phyloP scores from a whole-genome alignment of 2,113 vertebrate species.

The Oncorhynchus nerka region DNA sequence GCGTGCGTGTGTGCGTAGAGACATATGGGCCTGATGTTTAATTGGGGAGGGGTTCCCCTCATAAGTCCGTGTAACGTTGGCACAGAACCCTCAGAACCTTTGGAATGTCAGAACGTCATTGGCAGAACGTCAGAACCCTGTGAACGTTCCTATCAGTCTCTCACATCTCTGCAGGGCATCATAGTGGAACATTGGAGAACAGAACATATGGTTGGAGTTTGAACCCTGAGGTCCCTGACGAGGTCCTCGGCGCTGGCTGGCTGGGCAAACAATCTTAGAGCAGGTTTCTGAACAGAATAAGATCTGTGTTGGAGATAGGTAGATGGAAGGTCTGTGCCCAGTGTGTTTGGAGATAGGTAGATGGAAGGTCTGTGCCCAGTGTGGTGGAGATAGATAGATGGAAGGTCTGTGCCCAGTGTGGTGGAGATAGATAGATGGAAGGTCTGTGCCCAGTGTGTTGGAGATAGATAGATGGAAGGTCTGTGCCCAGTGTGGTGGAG shows the following conservation, averaged over 20 bases:
- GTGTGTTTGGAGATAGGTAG: too few species aligned
- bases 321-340: too few species aligned
- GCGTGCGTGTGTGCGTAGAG: too few species aligned
- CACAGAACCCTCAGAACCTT: conserved; percentile 28
- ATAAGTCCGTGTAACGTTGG: conserved; percentile 45
- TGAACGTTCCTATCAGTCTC: conserved; percentile 69
- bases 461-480: too few species aligned
- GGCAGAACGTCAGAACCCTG: conserved; percentile 54
- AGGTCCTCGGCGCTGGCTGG: conserved; percentile 23
- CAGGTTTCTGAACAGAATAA: conserved; percentile 53
- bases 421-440: too few species aligned
- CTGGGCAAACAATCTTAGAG: conserved; percentile 38
- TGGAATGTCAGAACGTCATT: conserved; percentile 60
- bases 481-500: too few species aligned
- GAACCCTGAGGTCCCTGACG: conserved; percentile 25
- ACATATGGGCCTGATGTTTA: conserved; percentile 45
- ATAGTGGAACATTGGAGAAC: conserved; percentile 27
- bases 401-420: too few species aligned
- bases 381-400: too few species aligned
- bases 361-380: too few species aligned
- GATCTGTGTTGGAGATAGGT: conserved; percentile 42
- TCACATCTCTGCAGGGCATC: conserved; percentile 54
- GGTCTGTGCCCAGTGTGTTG: too few species aligned
- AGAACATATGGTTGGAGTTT: conserved; percentile 73
- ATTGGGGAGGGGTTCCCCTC: conserved; percentile 59